Evolutionary conservation across 2,888 invertebrate species (phyloP).

Genomic region (Drosophila helvetica): DNA sequence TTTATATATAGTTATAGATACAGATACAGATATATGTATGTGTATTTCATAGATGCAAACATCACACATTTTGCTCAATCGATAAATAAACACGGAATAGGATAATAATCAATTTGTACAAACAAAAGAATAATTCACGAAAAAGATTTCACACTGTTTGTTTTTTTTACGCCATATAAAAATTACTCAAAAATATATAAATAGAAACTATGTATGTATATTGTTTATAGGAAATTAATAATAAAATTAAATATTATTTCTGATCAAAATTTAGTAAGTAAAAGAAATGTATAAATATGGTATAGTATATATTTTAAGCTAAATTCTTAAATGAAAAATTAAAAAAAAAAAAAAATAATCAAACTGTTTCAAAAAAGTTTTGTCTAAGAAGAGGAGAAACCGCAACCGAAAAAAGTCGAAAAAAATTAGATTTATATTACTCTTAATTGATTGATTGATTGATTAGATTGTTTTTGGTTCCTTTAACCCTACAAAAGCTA

Average conservation of each 20-base stretch:
- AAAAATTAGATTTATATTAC: conserved; percentile 49
- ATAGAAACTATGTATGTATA: too few species aligned
- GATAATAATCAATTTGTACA: conserved; percentile 17
- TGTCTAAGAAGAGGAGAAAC: conserved; percentile 77
- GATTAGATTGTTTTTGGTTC: conserved; percentile 24
- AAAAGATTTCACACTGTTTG: conserved; percentile 75
- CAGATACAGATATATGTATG: conserved; percentile 41
- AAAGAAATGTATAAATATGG: conserved; percentile 15
- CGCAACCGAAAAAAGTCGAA: conserved; percentile 82
- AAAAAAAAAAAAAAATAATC: background rate
- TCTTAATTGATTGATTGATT: conserved; percentile 8
- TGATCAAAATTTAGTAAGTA: conserved; percentile 41
- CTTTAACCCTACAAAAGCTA: conserved; percentile 67
- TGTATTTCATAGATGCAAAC: conserved; percentile 33
- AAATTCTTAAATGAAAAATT: conserved; percentile 37
- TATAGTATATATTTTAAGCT: conserved; percentile 7
- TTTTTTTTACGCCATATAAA: conserved; percentile 15
- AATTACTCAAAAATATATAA: conserved; percentile 19
- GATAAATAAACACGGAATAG: conserved; percentile 14
- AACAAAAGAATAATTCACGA: conserved; percentile 75
- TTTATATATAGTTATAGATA: conserved; percentile 15
- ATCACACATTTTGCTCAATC: conserved; percentile 37
- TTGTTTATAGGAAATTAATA: too few species aligned
- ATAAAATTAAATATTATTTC: conserved; percentile 33
- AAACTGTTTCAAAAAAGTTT: conserved; percentile 24